These are phyloP conservation scores for Crocuta crocuta DNA, from an alignment of 2,113 vertebrate genomes.

Conservation along the genomic window DNA sequence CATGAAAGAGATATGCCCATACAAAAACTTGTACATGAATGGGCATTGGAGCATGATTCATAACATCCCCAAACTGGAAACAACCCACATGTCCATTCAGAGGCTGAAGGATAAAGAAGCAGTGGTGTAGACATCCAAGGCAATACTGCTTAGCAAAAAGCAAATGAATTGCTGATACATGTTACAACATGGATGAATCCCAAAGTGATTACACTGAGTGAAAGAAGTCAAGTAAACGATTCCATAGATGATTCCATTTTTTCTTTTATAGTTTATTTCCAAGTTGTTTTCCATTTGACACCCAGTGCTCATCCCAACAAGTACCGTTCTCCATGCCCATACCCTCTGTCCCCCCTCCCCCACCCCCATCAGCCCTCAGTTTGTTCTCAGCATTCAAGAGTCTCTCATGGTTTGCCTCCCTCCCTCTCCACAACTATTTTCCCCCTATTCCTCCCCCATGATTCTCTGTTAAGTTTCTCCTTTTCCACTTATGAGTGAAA, in stretches of 20 bases:
- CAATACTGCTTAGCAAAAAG: not conserved
- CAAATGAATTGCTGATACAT: not conserved
- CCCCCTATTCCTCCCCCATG: too few species aligned
- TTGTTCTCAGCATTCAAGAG: too few species aligned
- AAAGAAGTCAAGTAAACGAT: not conserved
- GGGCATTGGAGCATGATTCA: not conserved
- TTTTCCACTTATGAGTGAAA: too few species aligned
- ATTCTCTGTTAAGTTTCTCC: too few species aligned
- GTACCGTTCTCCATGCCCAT: too few species aligned
- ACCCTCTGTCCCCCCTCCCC: too few species aligned
- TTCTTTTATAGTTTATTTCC: too few species aligned
- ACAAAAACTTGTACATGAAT: not conserved
- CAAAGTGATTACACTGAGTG: not conserved
- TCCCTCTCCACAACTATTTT: too few species aligned
- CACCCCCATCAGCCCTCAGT: too few species aligned
- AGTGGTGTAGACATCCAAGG: not conserved
- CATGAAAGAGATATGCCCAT: not conserved
- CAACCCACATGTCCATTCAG: not conserved
- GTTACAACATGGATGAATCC: not conserved
- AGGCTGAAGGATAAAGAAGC: not conserved
- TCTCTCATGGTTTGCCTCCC: too few species aligned
- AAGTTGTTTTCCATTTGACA: too few species aligned
- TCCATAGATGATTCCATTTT: not conserved
- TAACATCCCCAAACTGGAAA: not conserved
- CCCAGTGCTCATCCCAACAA: too few species aligned